Conservation (phyloP, 1,140 invertebrate species). For the Drosophila sucinea region DNA sequence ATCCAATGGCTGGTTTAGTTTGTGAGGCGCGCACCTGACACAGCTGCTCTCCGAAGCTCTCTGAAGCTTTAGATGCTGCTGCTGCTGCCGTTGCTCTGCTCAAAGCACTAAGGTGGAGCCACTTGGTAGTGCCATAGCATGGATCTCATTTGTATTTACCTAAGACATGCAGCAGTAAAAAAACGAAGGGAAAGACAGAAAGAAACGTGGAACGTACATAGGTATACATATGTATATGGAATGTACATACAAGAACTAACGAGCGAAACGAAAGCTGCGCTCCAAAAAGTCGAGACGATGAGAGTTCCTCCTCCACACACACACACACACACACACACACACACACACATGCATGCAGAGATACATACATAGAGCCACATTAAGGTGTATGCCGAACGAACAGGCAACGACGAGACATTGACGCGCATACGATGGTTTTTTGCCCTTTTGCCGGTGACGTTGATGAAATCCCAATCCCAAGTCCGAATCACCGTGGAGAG, state of each 20-base stretch:
- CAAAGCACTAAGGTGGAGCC: conserved; percentile 56
- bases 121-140: conserved; percentile 21
- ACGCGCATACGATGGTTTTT: conserved; percentile 46
- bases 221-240: conserved; percentile 17
- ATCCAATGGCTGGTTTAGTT: conserved; percentile 50
- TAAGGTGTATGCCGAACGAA: conserved; percentile 69
- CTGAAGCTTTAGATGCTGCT: conserved; percentile 11
- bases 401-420: conserved; percentile 52
- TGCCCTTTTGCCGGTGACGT: conserved; percentile 42
- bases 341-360: conserved; percentile 33
- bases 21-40: conserved; percentile 58
- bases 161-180: conserved; percentile 62
- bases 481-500: neutral
- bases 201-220: conserved; percentile 37
- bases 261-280: conserved; percentile 67
- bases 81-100: neutral
- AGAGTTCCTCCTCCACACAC: conserved; percentile 54
- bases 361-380: conserved; percentile 32
- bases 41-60: conserved; percentile 44
- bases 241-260: conserved; percentile 66
- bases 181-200: conserved; percentile 29
- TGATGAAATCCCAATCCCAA: conserved; percentile 39
- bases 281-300: conserved; percentile 69
- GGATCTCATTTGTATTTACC: conserved; percentile 82
- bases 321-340: conserved; percentile 29